These are phyloP conservation scores for Lithobates sylvaticus DNA, from an alignment of 2,797 vertebrate species.

Conservation along the genomic window DNA sequence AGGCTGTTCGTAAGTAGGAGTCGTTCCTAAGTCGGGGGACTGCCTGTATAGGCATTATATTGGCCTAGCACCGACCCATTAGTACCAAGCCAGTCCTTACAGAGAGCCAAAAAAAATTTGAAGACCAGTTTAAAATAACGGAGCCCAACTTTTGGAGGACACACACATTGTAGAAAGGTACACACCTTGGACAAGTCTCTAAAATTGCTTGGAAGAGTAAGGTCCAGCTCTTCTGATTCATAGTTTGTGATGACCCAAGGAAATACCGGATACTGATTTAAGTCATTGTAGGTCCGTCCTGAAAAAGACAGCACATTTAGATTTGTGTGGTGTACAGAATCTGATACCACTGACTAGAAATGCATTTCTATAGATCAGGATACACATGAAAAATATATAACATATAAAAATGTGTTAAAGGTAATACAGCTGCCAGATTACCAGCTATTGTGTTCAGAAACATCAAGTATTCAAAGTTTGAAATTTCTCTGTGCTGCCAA, in stretches of 20 bases:
- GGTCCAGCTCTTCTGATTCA: slow-evolving; percentile 92
- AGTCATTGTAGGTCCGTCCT: slow-evolving; percentile 95
- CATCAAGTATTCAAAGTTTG: slow-evolving; percentile 97
- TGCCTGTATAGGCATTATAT: too few relatives aligned
- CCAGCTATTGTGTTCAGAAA: slow-evolving; percentile 94
- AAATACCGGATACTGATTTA: slow-evolving; percentile 98
- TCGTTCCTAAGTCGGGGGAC: too few relatives aligned
- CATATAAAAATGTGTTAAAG: neutral
- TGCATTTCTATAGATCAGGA: neutral
- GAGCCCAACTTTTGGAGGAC: too few relatives aligned
- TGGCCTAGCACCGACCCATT: too few relatives aligned
- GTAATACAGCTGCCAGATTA: slow-evolving; percentile 62
- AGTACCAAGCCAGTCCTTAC: too few relatives aligned
- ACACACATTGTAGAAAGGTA: slow-evolving; percentile 4
- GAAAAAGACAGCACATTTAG: slow-evolving; percentile 19
- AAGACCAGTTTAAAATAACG: too few relatives aligned
- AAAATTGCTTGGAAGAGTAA: slow-evolving; percentile 98
- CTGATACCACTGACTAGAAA: neutral
- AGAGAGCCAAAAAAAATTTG: too few relatives aligned
- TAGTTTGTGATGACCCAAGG: slow-evolving; percentile 99
- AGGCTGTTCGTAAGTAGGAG: too few relatives aligned
- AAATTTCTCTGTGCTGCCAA: slow-evolving; percentile 98
- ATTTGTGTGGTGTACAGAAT: too few relatives aligned
- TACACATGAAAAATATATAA: neutral
- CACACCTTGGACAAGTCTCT: slow-evolving; percentile 97